These are phyloP conservation scores for Osmoderma eremita DNA, from an alignment of 2,888 invertebrate species.

Conservation along the genomic window DNA sequence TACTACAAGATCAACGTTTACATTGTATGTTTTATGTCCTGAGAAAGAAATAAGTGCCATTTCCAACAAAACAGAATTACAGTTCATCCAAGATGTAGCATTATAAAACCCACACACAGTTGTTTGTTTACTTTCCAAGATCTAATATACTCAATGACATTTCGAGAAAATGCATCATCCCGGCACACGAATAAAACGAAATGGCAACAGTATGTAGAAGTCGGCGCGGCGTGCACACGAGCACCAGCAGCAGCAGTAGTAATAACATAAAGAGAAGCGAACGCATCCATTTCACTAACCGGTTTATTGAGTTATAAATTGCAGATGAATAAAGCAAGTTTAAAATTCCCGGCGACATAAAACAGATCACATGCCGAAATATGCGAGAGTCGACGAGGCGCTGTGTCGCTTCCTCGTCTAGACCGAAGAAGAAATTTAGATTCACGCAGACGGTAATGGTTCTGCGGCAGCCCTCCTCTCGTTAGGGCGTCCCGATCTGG, in stretches of 20 bases:
- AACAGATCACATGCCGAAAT: conserved; percentile 38
- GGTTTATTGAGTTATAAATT: conserved; percentile 39
- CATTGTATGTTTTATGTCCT: too few species aligned
- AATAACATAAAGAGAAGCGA: conserved; percentile 12
- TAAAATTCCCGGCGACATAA: conserved; percentile 39
- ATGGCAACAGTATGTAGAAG: too few species aligned
- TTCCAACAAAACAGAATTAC: too few species aligned
- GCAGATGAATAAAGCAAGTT: conserved; percentile 36
- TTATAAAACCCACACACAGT: too few species aligned
- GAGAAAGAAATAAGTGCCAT: too few species aligned
- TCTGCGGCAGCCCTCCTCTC: not conserved
- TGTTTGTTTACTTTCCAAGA: too few species aligned
- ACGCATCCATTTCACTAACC: conserved; percentile 30
- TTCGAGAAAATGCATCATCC: too few species aligned
- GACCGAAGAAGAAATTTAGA: conserved; percentile 33
- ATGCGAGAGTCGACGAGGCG: conserved; percentile 41
- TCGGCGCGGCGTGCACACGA: too few species aligned
- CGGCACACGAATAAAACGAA: too few species aligned
- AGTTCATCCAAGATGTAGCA: too few species aligned
- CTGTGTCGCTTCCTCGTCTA: conserved; percentile 18
- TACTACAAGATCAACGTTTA: too few species aligned
- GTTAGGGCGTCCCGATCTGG: conserved; percentile 13
- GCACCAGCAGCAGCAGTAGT: not conserved
- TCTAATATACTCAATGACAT: too few species aligned
- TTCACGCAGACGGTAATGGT: conserved; percentile 23